Evolutionary conservation across 2,797 vertebrate genomes (phyloP).

Genomic region (Sebastes vulpes): DNA sequence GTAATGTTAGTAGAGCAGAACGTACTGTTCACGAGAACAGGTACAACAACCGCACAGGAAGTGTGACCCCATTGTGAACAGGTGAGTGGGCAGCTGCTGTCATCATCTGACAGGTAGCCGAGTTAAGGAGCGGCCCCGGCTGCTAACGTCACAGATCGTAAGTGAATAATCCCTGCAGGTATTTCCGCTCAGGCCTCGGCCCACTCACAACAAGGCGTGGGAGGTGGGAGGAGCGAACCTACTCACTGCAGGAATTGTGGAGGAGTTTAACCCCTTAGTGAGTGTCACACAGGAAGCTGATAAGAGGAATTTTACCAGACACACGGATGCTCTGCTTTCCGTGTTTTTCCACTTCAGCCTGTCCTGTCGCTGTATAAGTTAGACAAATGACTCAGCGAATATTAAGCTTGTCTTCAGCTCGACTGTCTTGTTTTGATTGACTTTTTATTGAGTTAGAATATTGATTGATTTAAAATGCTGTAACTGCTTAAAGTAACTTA

Average conservation of each 20-base stretch:
- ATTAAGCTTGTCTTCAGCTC: not conserved
- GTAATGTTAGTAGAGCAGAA: conserved; percentile 36
- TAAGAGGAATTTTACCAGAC: conserved; percentile 68
- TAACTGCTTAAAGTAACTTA: conserved; percentile 9
- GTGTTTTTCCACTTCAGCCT: conserved; percentile 44
- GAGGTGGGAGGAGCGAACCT: conserved; percentile 69
- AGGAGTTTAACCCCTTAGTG: conserved; percentile 40
- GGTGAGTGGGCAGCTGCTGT: conserved; percentile 76
- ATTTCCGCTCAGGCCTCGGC: conserved; percentile 70
- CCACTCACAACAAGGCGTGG: conserved; percentile 64
- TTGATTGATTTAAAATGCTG: conserved; percentile 3
- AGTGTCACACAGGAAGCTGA: conserved; percentile 68
- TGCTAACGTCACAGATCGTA: conserved; percentile 73
- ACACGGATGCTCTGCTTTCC: conserved; percentile 18
- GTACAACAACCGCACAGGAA: conserved; percentile 57
- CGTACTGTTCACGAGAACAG: conserved; percentile 38
- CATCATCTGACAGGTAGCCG: conserved; percentile 73
- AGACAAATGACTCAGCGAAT: not conserved
- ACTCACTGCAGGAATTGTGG: conserved; percentile 54
- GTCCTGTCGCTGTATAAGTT: not conserved
- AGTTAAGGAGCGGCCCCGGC: conserved; percentile 76
- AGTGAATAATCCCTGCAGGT: conserved; percentile 74
- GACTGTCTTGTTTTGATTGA: not conserved
- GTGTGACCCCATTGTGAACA: conserved; percentile 60
- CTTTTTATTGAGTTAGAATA: conserved; percentile 3